phyloP scores from a whole-genome alignment of 1,140 invertebrate species.

The Papilio helenus region DNA sequence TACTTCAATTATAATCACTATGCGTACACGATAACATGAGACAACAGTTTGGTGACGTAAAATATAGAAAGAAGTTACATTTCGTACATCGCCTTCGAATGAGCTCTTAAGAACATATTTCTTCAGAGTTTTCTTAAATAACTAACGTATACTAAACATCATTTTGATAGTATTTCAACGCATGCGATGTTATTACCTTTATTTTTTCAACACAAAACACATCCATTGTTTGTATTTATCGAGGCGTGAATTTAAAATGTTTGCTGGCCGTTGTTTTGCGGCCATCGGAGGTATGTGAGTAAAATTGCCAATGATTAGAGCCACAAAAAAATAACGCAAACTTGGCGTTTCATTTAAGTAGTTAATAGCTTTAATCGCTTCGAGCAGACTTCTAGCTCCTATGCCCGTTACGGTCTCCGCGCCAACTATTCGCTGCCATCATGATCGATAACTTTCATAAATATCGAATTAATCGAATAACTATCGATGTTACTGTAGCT shows the following conservation, averaged over 20 bases:
- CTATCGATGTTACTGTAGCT: background rate
- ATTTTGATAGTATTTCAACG: slow-evolving; percentile 16
- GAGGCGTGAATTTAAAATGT: slow-evolving; percentile 36
- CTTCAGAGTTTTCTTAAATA: background rate
- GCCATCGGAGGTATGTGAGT: slow-evolving; percentile 30
- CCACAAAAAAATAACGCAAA: slow-evolving; percentile 45
- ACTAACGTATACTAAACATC: background rate
- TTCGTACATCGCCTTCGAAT: too few relatives aligned
- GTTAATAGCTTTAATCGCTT: slow-evolving; percentile 50
- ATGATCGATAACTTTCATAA: slow-evolving; percentile 17
- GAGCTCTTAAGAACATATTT: background rate
- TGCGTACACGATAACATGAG: background rate
- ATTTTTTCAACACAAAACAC: slow-evolving; percentile 27
- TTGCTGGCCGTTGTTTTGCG: slow-evolving; percentile 29
- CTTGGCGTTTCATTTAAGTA: slow-evolving; percentile 51
- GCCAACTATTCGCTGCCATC: slow-evolving; percentile 3
- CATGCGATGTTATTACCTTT: slow-evolving; percentile 8
- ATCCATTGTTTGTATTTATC: slow-evolving; percentile 38
- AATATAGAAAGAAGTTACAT: too few relatives aligned
- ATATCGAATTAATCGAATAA: slow-evolving; percentile 15
- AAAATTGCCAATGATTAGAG: slow-evolving; percentile 45
- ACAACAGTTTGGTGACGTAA: background rate
- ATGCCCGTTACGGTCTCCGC: slow-evolving; percentile 13
- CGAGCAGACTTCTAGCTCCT: slow-evolving; percentile 39
- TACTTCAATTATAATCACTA: background rate